Evolutionary conservation across 2,113 vertebrate species (phyloP).

Genomic region (Felis catus): F.catus_Fca126_mat1.0 CM031412.1:158661501-158662000

Average conservation of each 20-base stretch:
- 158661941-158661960: slow-evolving; percentile 58
- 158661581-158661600: background rate
- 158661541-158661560: background rate
- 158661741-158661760: slow-evolving; percentile 48
- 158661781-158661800: slow-evolving; percentile 65
- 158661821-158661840: slow-evolving; percentile 20
- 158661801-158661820: slow-evolving; percentile 41
- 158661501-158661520: slow-evolving; percentile 28
- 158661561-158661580: background rate
- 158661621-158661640: slow-evolving; percentile 63
- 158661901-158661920: slow-evolving; percentile 55
- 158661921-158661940: slow-evolving; percentile 70
- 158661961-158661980: slow-evolving; percentile 66
- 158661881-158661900: slow-evolving; percentile 20
- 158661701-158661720: slow-evolving; percentile 38
- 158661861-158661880: slow-evolving; percentile 64
- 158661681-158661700: slow-evolving; percentile 52
- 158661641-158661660: slow-evolving; percentile 41
- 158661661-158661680: slow-evolving; percentile 46
- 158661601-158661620: background rate
- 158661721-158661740: slow-evolving; percentile 66
- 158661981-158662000: slow-evolving; percentile 70
- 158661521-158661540: background rate
- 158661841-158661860: slow-evolving; percentile 42
- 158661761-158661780: slow-evolving; percentile 67